A percentile compares a stretch with the other conserved stretches of the same genome.
Evolutionary conservation across 2,888 invertebrate genomes (phyloP).

Genomic region (Drosophila sordidula): DNA sequence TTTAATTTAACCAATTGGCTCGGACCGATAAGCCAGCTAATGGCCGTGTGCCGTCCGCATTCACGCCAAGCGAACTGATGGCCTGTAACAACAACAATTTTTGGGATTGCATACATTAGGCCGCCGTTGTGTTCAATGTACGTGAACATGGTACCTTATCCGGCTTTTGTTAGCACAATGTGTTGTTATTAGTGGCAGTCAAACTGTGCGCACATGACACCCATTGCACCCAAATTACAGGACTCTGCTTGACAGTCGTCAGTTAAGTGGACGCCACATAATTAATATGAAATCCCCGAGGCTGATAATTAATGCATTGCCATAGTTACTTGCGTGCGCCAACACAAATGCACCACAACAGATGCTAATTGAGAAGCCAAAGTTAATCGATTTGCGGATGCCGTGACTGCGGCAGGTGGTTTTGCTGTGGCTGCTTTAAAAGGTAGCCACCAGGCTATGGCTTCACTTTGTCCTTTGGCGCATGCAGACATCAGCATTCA

Average conservation of each 20-base stretch:
- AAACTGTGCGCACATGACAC: slow-evolving; percentile 8
- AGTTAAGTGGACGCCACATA: neutral
- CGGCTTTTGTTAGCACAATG: slow-evolving; percentile 7
- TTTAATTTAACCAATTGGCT: slow-evolving; percentile 20
- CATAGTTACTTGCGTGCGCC: slow-evolving; percentile 5
- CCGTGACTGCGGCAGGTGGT: slow-evolving; percentile 8
- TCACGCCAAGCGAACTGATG: neutral
- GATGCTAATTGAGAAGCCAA: slow-evolving; percentile 74
- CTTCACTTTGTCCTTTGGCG: slow-evolving; percentile 27
- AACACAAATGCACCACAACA: slow-evolving; percentile 36
- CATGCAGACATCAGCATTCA: neutral
- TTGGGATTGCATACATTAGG: slow-evolving; percentile 9
- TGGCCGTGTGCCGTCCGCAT: neutral
- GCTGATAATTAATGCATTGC: slow-evolving; percentile 57
- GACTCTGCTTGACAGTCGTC: neutral
- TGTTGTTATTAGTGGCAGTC: slow-evolving; percentile 13
- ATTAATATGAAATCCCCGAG: slow-evolving; percentile 18
- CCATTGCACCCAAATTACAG: slow-evolving; percentile 25
- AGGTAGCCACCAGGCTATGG: slow-evolving; percentile 37
- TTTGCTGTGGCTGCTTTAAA: slow-evolving; percentile 51
- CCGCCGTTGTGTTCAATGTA: slow-evolving; percentile 2
- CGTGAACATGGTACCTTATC: slow-evolving; percentile 6
- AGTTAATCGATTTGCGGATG: slow-evolving; percentile 75
- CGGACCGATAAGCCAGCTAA: neutral
- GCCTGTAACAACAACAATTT: slow-evolving; percentile 13